Base-by-base conservation (phyloP, 2,888 invertebrate genomes). In the Ganaspis brasiliensis region DNA sequence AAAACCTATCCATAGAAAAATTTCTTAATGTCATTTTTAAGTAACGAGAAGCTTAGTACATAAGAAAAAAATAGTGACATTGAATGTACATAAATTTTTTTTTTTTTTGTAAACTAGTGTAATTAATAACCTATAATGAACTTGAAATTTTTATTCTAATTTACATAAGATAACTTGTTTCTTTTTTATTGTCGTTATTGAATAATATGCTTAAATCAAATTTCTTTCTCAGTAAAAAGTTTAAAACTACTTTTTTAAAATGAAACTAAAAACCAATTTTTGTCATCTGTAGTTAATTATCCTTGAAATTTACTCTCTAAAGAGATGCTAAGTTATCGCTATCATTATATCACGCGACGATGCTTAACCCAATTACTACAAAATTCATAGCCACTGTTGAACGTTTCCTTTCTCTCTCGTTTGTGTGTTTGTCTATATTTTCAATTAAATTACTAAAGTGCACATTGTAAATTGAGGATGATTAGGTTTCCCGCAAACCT, bases 281-380 rank as follows among this genome's bases (percentile, higher is more conserved):
- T 2, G n/a, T 24, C 45, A 9, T n/a, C 45, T 24, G 24, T 9
- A 19, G 45, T 67, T 49, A 45, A 67, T 67, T 67, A 67, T 67
- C 45, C 63, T 40, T 49, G 45, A 67, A 67, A 67, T 45, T 67
- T 3, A 2, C 45, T 67, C 1, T 67, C n/a, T n/a, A 67, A 67
- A 45, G 67, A 49, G 67, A 26, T 9, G 24, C 24, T 63, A 49
- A 67, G n/a, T 26, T 67, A 67, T 45, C 24, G 67, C 45, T 67
- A 49, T 67, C 67, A 14, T 49, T 67, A 49, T 26, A 67, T 45
- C 40, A 24, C n/a, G 67, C 67, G 10, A 45, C 16, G 67, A 67
- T 49, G 45, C 67, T 67, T 67, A 67, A 67, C 67, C 67, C 45
- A 67, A 67, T 67, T 67, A 67, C 26, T 67, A 45, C 24, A 67